phyloP scores from a whole-genome alignment of 2,888 invertebrate species.

The Rhaphigaster nebulosa region DNA sequence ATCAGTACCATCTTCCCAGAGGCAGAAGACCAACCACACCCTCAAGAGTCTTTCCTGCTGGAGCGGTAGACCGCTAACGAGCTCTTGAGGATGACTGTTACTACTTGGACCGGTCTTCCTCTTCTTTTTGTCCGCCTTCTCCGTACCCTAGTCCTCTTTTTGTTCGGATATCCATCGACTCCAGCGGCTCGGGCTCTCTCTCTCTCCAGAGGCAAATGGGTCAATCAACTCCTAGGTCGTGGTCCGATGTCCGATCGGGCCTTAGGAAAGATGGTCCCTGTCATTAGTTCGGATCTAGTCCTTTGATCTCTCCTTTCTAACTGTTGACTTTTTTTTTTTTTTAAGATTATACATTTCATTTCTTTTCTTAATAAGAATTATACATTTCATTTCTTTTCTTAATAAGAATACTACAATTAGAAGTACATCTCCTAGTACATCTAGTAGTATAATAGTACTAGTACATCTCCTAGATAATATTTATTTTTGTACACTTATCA shows the following conservation, averaged over 20 bases:
- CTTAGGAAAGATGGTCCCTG: background rate
- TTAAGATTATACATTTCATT: background rate
- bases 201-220: slow-evolving; percentile 23
- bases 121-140: slow-evolving; percentile 34
- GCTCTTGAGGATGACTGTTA: background rate
- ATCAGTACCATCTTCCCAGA: background rate
- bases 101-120: slow-evolving; percentile 36
- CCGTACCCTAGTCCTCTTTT: background rate
- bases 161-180: slow-evolving; percentile 32
- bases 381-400: background rate
- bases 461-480: background rate
- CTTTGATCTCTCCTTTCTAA: slow-evolving; percentile 15
- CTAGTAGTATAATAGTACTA: background rate
- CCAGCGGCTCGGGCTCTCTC: background rate
- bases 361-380: background rate
- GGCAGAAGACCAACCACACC: slow-evolving; percentile 7
- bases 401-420: background rate
- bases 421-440: background rate
- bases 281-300: slow-evolving; percentile 13
- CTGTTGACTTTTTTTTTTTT: background rate
- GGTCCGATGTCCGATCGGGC: background rate
- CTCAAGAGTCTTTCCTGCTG: background rate
- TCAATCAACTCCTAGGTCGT: slow-evolving; percentile 36
- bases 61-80: slow-evolving; percentile 21
- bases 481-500: background rate